These are phyloP conservation scores for Paramormyrops kingsleyae DNA, from an alignment of 2,113 vertebrate species.

Conservation along the genomic window DNA sequence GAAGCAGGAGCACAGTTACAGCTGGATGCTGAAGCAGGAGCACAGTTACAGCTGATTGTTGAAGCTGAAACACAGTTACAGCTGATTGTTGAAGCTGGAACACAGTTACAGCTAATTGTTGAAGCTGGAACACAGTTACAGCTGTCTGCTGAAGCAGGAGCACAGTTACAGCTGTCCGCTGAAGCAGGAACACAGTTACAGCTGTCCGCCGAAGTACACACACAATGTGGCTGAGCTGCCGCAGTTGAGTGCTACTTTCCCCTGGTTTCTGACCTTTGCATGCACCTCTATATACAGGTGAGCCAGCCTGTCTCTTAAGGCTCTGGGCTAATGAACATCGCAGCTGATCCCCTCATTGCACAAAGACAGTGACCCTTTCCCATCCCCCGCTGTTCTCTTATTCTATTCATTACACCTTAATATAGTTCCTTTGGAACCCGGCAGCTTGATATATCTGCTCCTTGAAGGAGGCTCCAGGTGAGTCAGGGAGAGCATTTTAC, in stretches of 20 bases:
- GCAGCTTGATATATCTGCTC: conserved; percentile 13
- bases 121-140: background rate
- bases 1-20: background rate
- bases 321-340: conserved; percentile 17
- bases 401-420: conserved; percentile 25
- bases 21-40: background rate
- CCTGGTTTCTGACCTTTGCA: background rate
- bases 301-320: background rate
- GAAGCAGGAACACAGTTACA: background rate
- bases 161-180: background rate
- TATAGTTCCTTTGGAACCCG: conserved; percentile 11
- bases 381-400: background rate
- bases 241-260: background rate
- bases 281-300: background rate
- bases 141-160: background rate
- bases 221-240: background rate
- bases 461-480: conserved; percentile 6
- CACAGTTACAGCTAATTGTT: background rate
- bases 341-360: conserved; percentile 8
- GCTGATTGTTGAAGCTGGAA: background rate
- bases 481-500: background rate
- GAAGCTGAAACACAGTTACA: background rate
- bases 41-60: background rate
- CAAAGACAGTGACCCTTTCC: conserved; percentile 1
- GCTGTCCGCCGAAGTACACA: background rate